These are phyloP conservation scores for Drosophila tsacasi DNA, from an alignment of 1,140 invertebrate species.

Conservation along the genomic window DNA sequence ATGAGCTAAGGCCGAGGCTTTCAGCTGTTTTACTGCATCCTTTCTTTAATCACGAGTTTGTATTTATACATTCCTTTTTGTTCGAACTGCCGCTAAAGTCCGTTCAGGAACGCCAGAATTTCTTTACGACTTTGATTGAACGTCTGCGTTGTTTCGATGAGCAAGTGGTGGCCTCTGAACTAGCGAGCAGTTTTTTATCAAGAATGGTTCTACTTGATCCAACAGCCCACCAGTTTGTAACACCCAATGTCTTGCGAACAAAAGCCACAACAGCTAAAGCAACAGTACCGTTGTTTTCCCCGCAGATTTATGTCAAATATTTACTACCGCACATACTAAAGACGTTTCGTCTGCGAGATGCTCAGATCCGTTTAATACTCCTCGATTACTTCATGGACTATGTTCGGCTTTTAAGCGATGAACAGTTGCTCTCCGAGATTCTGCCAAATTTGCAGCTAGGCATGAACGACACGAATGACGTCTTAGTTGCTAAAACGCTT, in stretches of 20 bases:
- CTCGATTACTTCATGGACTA: slow-evolving; percentile 90
- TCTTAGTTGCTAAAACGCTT: slow-evolving; percentile 91
- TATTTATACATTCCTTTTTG: slow-evolving; percentile 92
- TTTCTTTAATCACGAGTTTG: slow-evolving; percentile 93
- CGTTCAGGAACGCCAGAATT: slow-evolving; percentile 90
- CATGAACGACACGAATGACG: slow-evolving; percentile 93
- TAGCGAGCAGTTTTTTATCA: slow-evolving; percentile 91
- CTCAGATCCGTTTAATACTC: slow-evolving; percentile 90
- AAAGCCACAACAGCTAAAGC: slow-evolving; percentile 86
- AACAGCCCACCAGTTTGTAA: slow-evolving; percentile 90
- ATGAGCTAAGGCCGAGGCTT: slow-evolving; percentile 87
- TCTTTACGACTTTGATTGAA: slow-evolving; percentile 89
- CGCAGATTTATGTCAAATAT: slow-evolving; percentile 89
- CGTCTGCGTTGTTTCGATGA: slow-evolving; percentile 90
- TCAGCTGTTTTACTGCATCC: slow-evolving; percentile 89
- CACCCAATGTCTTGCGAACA: slow-evolving; percentile 91
- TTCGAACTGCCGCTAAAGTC: slow-evolving; percentile 92
- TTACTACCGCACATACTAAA: slow-evolving; percentile 90
- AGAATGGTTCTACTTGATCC: slow-evolving; percentile 93
- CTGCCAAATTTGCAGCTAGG: slow-evolving; percentile 92
- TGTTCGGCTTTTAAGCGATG: slow-evolving; percentile 89
- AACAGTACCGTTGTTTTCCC: slow-evolving; percentile 86
- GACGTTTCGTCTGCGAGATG: slow-evolving; percentile 92
- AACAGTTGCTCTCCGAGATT: slow-evolving; percentile 89
- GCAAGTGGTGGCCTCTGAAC: slow-evolving; percentile 91